Evolutionary conservation across 2,888 invertebrate species (phyloP), one percentile per base, ranked within the genome.

Genomic region (Andrena chrysosceles): DNA sequence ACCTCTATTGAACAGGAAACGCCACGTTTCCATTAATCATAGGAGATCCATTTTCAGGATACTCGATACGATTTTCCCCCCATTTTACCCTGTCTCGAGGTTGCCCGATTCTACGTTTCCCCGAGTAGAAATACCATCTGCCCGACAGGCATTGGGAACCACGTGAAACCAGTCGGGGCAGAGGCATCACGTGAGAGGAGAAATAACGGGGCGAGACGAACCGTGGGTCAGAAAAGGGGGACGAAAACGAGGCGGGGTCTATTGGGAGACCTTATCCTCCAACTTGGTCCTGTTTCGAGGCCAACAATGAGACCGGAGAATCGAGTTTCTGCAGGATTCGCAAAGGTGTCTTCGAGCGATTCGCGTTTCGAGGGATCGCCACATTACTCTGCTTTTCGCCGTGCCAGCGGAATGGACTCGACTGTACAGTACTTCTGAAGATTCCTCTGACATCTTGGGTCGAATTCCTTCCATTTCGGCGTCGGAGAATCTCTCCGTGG

Each of bases 141-240:
- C 79, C 84, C 59, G 31, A 8, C 35, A 60, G 62, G 62, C 64
- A 52, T 49, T 63, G 64, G 62, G 77, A 83, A 66, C 48, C 63
- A 52, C 67, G 64, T 48, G 81, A 81, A 87, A 87, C 86, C 86
- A 86, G 86, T 82, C 83, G 52, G 64, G 63, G 72, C 52, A 56
- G 23, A 42, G 80, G 70, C 63, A 49, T 56, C 70, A 42, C 59
- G 49, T 8, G 49, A 63, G 68, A 66, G 20, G 42, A 77, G 49
- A 60, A 54, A 69, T 20, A 35, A 63, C 48, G 70, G 33, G 42
- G 48, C 52, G 59, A 2, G 67, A n/a, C 29, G 67, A 35, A 20
- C 20, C 26, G 33, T 7, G 6, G 31, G 42, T 33, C 33, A 52
- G 7, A n/a, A 33, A 67, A 62, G 35, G 68, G 62, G 54, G 31